Percentiles rank a stretch among this genome's conserved stretches.
phyloP scores from a whole-genome alignment of 1,140 invertebrate species.

The Archegozetes longisetosus region DNA sequence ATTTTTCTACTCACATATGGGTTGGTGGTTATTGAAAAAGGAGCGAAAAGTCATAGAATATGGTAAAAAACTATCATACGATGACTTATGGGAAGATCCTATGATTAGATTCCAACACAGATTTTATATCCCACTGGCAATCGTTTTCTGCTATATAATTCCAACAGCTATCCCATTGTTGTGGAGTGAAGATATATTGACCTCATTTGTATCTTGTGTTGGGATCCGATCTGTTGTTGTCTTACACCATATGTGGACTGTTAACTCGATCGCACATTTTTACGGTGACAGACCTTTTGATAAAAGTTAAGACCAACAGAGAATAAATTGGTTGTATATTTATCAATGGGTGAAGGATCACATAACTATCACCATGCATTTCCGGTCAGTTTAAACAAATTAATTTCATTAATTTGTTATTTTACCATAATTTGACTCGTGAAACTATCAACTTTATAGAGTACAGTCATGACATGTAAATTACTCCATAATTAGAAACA shows the following conservation, averaged over 20 bases:
- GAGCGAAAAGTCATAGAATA: constrained; percentile 49
- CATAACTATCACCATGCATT: constrained; percentile 31
- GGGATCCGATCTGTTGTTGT: constrained; percentile 31
- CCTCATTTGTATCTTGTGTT: constrained; percentile 30
- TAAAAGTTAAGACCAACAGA: constrained; percentile 35
- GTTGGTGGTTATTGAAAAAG: constrained; percentile 56
- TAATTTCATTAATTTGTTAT: no score
- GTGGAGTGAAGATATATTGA: constrained; percentile 33
- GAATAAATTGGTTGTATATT: constrained; percentile 32
- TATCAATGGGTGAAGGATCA: constrained; percentile 36
- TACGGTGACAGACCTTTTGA: constrained; percentile 59
- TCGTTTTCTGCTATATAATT: constrained; percentile 32
- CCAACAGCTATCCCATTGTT: constrained; percentile 33
- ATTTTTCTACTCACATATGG: constrained; percentile 62
- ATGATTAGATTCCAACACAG: constrained; percentile 63
- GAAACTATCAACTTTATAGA: no score
- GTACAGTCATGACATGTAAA: no score
- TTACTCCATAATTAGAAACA: no score
- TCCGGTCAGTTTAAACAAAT: neutral
- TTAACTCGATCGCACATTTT: constrained; percentile 36
- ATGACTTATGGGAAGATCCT: constrained; percentile 63
- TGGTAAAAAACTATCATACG: constrained; percentile 64
- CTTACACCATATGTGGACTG: constrained; percentile 31
- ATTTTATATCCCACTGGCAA: constrained; percentile 29
- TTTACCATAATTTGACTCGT: no score